Conservation (phyloP, 1,140 invertebrate genomes). For the Pentalonia nigronervosa region DNA sequence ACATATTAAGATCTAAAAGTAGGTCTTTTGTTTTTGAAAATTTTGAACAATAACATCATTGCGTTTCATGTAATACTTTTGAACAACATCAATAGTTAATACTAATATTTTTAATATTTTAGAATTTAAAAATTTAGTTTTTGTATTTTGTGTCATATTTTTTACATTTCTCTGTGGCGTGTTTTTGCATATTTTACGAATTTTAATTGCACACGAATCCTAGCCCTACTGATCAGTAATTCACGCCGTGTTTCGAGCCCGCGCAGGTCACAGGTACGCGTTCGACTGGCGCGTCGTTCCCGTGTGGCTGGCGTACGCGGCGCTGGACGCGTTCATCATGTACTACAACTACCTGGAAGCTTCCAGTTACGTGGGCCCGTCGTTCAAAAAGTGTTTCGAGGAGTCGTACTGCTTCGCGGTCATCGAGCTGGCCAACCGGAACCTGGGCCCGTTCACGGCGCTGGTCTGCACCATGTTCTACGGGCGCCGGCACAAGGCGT, state of each 20-base stretch:
- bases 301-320: background rate
- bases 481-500: background rate
- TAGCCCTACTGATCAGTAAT: too few relatives aligned
- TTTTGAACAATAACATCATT: too few relatives aligned
- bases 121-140: too few relatives aligned
- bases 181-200: too few relatives aligned
- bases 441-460: background rate
- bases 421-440: conserved; percentile 37
- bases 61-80: too few relatives aligned
- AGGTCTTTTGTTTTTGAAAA: too few relatives aligned
- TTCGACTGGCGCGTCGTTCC: background rate
- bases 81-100: too few relatives aligned
- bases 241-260: background rate
- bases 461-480: background rate
- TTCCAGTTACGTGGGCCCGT: background rate
- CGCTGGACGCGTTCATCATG: background rate
- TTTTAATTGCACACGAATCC: too few relatives aligned
- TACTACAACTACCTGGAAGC: conserved; percentile 26
- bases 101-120: too few relatives aligned
- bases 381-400: conserved; percentile 19
- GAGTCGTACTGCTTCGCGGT: conserved; percentile 40
- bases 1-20: too few relatives aligned
- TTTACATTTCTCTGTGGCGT: too few relatives aligned
- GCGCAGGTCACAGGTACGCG: background rate
- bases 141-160: too few relatives aligned